These are phyloP conservation scores for Sitodiplosis mosellana DNA, from an alignment of 1,140 invertebrate species.

Conservation along the genomic window DNA sequence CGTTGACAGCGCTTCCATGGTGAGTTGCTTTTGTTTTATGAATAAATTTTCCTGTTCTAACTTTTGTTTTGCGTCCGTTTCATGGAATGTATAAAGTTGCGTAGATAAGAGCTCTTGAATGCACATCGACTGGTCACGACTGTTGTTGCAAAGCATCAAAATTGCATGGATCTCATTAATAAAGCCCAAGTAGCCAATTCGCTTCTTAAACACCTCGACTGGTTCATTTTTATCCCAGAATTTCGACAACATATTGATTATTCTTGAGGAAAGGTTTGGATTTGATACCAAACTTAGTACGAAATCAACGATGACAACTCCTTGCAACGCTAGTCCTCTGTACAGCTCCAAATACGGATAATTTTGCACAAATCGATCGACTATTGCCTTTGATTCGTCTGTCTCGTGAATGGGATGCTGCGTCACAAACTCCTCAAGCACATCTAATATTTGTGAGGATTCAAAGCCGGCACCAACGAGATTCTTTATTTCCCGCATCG, in stretches of 20 bases:
- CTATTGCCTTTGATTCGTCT: constrained; percentile 10
- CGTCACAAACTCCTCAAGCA: constrained; percentile 23
- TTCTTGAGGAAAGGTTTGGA: constrained; percentile 18
- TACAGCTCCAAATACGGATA: constrained; percentile 16
- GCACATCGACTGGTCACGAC: constrained; percentile 8
- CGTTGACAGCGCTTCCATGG: constrained; percentile 5
- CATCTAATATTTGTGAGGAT: constrained; percentile 17
- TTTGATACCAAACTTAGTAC: constrained; percentile 18
- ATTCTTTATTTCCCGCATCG: constrained; percentile 19
- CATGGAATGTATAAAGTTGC: constrained; percentile 13
- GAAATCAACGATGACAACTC: constrained; percentile 16
- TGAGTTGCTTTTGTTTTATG: constrained; percentile 7
- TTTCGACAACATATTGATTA: constrained; percentile 16
- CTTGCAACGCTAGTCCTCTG: constrained; percentile 16
- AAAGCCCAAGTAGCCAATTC: constrained; percentile 16
- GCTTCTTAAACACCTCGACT: neutral
- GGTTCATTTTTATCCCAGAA: neutral
- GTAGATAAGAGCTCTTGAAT: constrained; percentile 5
- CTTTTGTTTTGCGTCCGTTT: constrained; percentile 10
- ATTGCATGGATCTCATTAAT: constrained; percentile 18
- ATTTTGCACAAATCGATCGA: constrained; percentile 13
- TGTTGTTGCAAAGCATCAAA: constrained; percentile 13
- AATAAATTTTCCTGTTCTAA: constrained; percentile 14
- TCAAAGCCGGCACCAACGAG: constrained; percentile 17
- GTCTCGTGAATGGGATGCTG: constrained; percentile 15